Conservation (phyloP, 2,888 invertebrate genomes). For the Antheraea assamensis region DNA sequence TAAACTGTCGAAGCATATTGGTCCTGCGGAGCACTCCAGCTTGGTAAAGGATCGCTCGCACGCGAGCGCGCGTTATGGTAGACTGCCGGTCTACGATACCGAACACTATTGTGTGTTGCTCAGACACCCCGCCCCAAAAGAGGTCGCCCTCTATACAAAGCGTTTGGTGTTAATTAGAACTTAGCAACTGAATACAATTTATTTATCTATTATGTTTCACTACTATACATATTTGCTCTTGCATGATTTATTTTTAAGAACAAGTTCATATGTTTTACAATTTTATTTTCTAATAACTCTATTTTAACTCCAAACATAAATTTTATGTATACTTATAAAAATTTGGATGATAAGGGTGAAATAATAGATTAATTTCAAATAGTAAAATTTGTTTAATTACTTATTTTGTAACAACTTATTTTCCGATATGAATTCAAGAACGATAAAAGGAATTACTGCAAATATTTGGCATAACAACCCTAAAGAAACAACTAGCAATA, state of each 20-base stretch:
- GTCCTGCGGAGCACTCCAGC: constrained; percentile 78
- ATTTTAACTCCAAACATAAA: not conserved
- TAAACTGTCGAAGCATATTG: constrained; percentile 79
- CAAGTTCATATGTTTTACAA: not conserved
- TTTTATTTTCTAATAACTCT: not conserved
- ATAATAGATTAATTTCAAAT: not conserved
- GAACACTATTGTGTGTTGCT: constrained; percentile 40
- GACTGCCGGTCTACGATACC: constrained; percentile 64
- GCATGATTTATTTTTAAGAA: not conserved
- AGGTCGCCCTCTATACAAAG: constrained; percentile 50
- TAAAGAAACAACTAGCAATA: not conserved
- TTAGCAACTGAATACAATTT: constrained; percentile 44
- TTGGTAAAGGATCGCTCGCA: constrained; percentile 72
- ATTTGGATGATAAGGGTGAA: not conserved
- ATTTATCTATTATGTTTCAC: constrained; percentile 3
- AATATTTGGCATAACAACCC: not conserved
- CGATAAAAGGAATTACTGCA: not conserved
- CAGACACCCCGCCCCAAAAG: constrained; percentile 52
- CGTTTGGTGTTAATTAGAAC: constrained; percentile 64
- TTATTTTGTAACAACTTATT: not conserved
- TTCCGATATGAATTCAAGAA: not conserved
- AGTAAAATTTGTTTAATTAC: not conserved
- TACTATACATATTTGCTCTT: not conserved
- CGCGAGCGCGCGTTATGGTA: constrained; percentile 71
- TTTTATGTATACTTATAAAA: not conserved